Conservation (phyloP, 2,113 vertebrate genomes). For the Tachysurus vachellii region DNA sequence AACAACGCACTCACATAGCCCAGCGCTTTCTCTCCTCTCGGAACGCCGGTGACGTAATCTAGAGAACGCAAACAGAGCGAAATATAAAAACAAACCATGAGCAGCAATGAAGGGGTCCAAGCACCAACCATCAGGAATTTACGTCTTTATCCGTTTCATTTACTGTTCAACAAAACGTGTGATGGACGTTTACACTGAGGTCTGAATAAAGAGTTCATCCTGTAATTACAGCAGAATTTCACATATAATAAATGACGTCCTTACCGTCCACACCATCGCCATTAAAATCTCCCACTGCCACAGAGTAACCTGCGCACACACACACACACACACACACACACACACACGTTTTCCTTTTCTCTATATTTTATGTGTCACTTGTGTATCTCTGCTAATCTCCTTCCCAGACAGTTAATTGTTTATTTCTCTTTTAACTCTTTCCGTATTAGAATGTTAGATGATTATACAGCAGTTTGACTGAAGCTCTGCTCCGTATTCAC, state of each 20-base stretch:
- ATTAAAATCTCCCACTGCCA: constrained; percentile 92
- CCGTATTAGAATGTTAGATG: background rate
- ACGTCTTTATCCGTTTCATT: background rate
- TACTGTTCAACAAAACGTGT: background rate
- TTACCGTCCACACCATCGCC: constrained; percentile 86
- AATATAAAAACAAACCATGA: background rate
- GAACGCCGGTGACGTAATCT: constrained; percentile 96
- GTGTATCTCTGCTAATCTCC: no score
- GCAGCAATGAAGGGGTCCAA: background rate
- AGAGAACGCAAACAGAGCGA: constrained; percentile 32
- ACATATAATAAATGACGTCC: constrained; percentile 1
- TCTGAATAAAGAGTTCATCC: background rate
- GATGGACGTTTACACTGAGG: background rate
- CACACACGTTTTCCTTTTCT: background rate
- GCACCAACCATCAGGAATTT: background rate
- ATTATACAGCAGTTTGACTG: no score
- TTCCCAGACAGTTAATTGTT: no score
- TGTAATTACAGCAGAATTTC: background rate
- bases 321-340: background rate
- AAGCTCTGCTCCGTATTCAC: no score
- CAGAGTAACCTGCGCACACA: constrained; percentile 84
- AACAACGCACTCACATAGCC: constrained; percentile 83
- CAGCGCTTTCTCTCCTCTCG: constrained; percentile 89
- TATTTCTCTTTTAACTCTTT: no score
- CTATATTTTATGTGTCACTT: no score